Base-by-base conservation (phyloP, 2,797 vertebrate genomes). In the Anolis apletophallus region DNA sequence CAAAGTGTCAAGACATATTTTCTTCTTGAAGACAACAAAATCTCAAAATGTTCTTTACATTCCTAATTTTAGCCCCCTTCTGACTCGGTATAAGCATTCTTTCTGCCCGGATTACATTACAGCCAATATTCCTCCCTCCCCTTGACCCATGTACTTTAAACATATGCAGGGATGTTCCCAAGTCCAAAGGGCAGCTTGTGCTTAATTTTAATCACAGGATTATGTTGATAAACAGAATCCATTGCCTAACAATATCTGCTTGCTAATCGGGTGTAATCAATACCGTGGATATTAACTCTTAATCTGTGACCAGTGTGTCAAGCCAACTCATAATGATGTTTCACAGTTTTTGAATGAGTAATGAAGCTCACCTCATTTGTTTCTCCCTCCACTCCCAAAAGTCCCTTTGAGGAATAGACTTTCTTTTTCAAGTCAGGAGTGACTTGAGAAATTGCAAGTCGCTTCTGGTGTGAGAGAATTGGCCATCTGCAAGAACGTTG, bases 211-310 rank as follows among this genome's bases (percentile, higher is more conserved):
- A 90, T 92, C 91, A 13, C 1, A 0, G 90, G 87, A 89, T 94
- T 90, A 87, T 75, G 88, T 5, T 71, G 87, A 89, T 84, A 19
- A 93, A 54, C 64, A 72, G 68, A 72, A 69, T 16, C 83, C 85
- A 80, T 50, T 46, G 81, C 91, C 88, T 80, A 16, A 78, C 88
- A 74, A 26, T 55, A 61, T 81, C 75, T 50, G 82, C 81, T 80
- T 1, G 46, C 91, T 94, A 84, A 93, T 91, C 89, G 85, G 81
- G 81, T 81, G 87, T 91, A 93, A 90, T 78, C 89, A 87, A 12
- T 67, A 83, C 36, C 17, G 75, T 64, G 81, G 36, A 82, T 85
- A 88, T 81, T 79, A 88, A 82, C 80, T 74, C 3, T 12, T 40
- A 84, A 19, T 67, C 85, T 91, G 26, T 83, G 80, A 0, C 76